Base-by-base conservation (phyloP, 1,140 invertebrate species). In the Leptopilina clavipes region DNA sequence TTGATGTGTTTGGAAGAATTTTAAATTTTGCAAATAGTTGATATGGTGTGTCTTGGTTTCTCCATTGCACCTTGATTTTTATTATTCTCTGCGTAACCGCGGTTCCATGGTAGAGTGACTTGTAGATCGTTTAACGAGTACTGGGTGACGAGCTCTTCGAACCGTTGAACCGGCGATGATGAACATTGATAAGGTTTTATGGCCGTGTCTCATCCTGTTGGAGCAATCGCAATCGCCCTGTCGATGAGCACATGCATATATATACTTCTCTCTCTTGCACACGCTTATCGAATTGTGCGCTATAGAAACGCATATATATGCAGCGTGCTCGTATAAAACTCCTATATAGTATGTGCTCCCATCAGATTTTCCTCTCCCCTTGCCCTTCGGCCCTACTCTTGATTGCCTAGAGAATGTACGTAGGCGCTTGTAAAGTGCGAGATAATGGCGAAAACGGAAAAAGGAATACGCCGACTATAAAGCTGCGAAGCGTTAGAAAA, bases 141-240 rank as follows among this genome's bases (percentile, higher is more conserved):
- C 52, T 45, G 81, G 80, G 81, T 84, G 83, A 82, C 84, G 81
- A 79, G 75, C 82, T 73, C 80, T 80, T 81, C 80, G 79, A 86
- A 83, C 79, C 78, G 85, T 84, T 84, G 82, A 84, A 82, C 82
- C 79, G 81, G 79, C 85, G 79, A 85, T 85, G 83, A 84, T 84
- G 83, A 86, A 84, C 82, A 82, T 84, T 86, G 83, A 86, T 84
- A 86, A 86, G 83, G 80, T 84, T 84, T 85, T 86, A 85, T 84
- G 82, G 81, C 72, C 81, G 82, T 83, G 80, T 86, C 81, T 86
- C 84, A 85, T 86, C 82, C 82, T 83, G 84, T 86, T 82, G 78
- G 77, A 74, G 71, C 79, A 76, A 76, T 81, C 79, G 79, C 65
- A 54, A 59, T 80, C 73, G 48, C 72, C 52, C 56, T 74, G 37